Percentiles rank a stretch among this genome's conserved stretches.
These are phyloP conservation scores for Mesopsocus fuscifrons DNA, from an alignment of 2,888 invertebrate species.

Conservation along the genomic window DNA sequence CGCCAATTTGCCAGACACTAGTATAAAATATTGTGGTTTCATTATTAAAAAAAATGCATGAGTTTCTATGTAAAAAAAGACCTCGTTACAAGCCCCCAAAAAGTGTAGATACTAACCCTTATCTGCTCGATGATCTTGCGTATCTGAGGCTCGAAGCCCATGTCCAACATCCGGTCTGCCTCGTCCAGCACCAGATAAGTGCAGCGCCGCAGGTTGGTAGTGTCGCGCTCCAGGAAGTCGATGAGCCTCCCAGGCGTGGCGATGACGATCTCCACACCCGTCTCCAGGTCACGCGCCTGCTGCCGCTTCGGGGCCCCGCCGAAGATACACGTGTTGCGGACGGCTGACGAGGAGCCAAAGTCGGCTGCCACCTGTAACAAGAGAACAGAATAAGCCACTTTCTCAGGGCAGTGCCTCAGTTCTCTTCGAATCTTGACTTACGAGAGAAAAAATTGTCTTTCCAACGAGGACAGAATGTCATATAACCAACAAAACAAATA, in stretches of 20 bases:
- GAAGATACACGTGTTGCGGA: constrained; percentile 86
- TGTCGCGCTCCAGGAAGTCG: constrained; percentile 33
- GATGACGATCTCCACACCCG: constrained; percentile 36
- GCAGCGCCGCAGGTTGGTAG: constrained; percentile 27
- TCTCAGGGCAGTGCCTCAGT: no score
- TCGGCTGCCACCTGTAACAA: constrained; percentile 60
- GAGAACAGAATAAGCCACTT: no score
- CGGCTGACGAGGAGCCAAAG: constrained; percentile 74
- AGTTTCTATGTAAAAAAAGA: no score
- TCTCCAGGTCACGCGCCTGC: constrained; percentile 49
- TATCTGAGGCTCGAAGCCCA: constrained; percentile 44
- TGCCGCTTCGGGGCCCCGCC: constrained; percentile 97
- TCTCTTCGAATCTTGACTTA: no score
- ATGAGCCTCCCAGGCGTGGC: constrained; percentile 40
- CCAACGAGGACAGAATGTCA: no score
- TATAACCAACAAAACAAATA: no score
- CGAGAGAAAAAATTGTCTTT: no score
- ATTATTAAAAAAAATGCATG: no score
- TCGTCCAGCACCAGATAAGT: constrained; percentile 41
- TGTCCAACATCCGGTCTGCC: constrained; percentile 41
- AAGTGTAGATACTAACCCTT: constrained; percentile 22
- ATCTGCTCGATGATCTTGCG: constrained; percentile 37
- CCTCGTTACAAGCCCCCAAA: no score
- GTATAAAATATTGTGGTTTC: no score
- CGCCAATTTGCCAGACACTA: no score